These are phyloP conservation scores for Glaucidium brasilianum DNA, from an alignment of 2,113 vertebrate genomes.

Conservation along the genomic window DNA sequence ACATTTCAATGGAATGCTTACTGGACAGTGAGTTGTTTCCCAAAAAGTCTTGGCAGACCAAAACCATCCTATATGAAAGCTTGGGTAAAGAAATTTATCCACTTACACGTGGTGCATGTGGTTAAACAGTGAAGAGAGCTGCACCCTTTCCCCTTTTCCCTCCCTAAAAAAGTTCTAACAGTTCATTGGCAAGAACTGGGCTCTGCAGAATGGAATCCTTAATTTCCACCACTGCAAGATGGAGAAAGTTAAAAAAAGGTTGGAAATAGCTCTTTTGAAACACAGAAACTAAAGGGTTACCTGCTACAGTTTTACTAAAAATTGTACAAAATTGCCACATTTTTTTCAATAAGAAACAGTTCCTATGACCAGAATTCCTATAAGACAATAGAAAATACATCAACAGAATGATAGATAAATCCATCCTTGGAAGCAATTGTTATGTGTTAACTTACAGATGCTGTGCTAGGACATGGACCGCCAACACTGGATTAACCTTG, in stretches of 20 bases:
- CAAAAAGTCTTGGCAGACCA: conserved; percentile 20
- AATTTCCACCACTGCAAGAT: conserved; percentile 69
- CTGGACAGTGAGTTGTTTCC: background rate
- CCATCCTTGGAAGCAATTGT: conserved; percentile 93
- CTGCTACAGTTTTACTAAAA: conserved; percentile 67
- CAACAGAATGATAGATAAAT: conserved; percentile 85
- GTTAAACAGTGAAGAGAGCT: conserved; percentile 37
- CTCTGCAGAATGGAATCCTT: conserved; percentile 57
- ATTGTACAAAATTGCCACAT: conserved; percentile 58
- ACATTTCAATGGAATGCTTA: conserved; percentile 39
- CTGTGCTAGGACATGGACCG: conserved; percentile 97
- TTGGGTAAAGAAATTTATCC: conserved; percentile 15
- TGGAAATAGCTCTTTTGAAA: conserved; percentile 75
- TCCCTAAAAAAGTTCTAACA: conserved; percentile 51
- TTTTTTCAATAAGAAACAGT: conserved; percentile 68
- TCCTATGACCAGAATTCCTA: conserved; percentile 77
- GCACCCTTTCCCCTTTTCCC: conserved; percentile 57
- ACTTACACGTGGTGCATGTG: conserved; percentile 24
- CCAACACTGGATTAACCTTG: conserved; percentile 98
- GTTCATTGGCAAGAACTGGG: conserved; percentile 30
- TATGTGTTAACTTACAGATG: conserved; percentile 99
- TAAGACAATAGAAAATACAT: conserved; percentile 80
- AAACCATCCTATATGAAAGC: conserved; percentile 12
- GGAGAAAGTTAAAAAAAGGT: conserved; percentile 68
- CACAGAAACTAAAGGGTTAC: conserved; percentile 70